Conservation (phyloP, 2,888 invertebrate species). For the Polietes domitor region DNA sequence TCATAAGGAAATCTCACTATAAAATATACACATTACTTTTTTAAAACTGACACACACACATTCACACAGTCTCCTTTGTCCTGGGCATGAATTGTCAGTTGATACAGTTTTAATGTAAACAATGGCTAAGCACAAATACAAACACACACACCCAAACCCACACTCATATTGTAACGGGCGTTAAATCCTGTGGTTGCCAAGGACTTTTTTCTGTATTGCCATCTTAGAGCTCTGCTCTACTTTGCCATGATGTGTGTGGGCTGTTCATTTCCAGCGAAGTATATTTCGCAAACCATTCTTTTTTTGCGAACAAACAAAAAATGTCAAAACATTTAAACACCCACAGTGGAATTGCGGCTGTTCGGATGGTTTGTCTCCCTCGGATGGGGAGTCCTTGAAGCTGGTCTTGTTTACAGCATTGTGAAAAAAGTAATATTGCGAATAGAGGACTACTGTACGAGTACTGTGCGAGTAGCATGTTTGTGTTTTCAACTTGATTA, state of each 20-base stretch:
- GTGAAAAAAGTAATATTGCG: conserved; percentile 55
- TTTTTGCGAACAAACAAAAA: conserved; percentile 73
- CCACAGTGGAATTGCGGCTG: conserved; percentile 12
- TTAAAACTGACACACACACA: conserved; percentile 54
- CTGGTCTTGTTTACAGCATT: conserved; percentile 11
- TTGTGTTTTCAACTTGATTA: conserved; percentile 44
- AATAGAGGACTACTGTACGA: neutral
- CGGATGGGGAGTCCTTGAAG: conserved; percentile 9
- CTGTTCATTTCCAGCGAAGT: conserved; percentile 35
- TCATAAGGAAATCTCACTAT: conserved; percentile 60
- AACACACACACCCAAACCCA: neutral
- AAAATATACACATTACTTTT: conserved; percentile 71
- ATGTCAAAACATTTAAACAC: conserved; percentile 58
- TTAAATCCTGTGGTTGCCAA: conserved; percentile 72
- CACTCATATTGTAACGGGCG: conserved; percentile 69
- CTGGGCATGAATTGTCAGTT: conserved; percentile 59
- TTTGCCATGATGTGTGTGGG: neutral
- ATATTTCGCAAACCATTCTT: conserved; percentile 74
- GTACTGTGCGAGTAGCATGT: conserved; percentile 8
- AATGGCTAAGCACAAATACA: conserved; percentile 71
- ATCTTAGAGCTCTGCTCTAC: conserved; percentile 30
- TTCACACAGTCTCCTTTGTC: neutral
- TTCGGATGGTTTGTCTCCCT: neutral
- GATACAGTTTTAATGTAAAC: conserved; percentile 46
- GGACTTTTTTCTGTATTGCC: conserved; percentile 53